Conservation (phyloP, 2,888 invertebrate genomes). For the Cantharis rufa region DNA sequence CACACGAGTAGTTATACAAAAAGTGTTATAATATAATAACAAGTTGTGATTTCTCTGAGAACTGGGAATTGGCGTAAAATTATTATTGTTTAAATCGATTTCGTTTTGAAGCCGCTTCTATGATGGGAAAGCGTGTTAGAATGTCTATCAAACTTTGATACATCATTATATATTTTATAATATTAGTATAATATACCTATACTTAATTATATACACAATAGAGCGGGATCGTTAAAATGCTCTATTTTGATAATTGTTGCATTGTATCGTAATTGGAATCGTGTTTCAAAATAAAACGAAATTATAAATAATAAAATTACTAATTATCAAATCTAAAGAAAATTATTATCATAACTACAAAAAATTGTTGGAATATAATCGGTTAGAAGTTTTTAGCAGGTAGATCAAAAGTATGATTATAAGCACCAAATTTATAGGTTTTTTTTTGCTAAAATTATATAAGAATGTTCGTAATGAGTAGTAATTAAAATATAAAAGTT, state of each 20-base stretch:
- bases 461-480: neutral
- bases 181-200: neutral
- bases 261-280: neutral
- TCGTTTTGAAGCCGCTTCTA: neutral
- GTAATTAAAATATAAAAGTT: neutral
- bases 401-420: neutral
- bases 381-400: neutral
- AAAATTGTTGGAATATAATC: neutral
- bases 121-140: slow-evolving; percentile 14
- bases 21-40: too few relatives aligned
- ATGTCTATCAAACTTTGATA: slow-evolving; percentile 4
- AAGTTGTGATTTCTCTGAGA: neutral
- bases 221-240: slow-evolving; percentile 9
- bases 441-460: neutral
- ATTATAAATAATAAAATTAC: neutral
- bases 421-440: neutral
- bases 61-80: neutral
- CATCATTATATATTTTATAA: neutral
- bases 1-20: too few relatives aligned
- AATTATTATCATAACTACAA: neutral
- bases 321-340: neutral
- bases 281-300: neutral
- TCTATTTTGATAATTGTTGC: slow-evolving; percentile 1
- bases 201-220: neutral
- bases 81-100: neutral